Evolutionary conservation across 2,113 vertebrate species (phyloP).

Genomic region (Sprattus sprattus): DNA sequence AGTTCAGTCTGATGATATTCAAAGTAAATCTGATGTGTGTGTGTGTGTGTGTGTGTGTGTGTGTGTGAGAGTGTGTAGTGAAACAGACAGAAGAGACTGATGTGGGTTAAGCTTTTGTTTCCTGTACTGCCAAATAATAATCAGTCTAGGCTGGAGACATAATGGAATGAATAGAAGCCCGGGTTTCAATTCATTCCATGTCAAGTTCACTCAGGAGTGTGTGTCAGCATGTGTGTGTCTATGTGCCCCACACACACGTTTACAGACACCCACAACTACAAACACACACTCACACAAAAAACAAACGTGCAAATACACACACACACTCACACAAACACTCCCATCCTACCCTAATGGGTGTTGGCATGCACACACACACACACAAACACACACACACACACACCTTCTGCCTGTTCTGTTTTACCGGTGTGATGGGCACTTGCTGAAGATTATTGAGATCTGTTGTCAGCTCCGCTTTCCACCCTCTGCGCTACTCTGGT

Average conservation of each 20-base stretch:
- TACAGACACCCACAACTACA: background rate
- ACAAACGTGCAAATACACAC: background rate
- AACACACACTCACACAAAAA: background rate
- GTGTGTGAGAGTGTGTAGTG: conserved; percentile 13
- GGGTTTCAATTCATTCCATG: no score
- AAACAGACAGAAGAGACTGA: background rate
- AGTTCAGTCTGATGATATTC: no score
- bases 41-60: conserved; percentile 25
- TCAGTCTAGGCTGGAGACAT: background rate
- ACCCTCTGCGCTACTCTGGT: background rate
- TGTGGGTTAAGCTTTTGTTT: background rate
- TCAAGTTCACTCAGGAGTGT: no score
- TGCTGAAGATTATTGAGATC: background rate
- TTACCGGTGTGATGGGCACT: background rate
- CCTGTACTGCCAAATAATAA: background rate
- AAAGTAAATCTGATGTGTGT: no score
- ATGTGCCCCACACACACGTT: background rate
- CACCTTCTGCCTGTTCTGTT: background rate
- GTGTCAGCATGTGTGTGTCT: no score
- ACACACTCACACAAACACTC: background rate
- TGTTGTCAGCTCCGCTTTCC: background rate
- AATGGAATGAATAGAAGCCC: no score
- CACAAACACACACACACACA: conserved; percentile 5
- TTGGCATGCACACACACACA: background rate
- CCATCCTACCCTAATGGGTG: background rate